Conservation (phyloP, 2,888 invertebrate species). For the Galeopsomyia nigrocyanea region DNA sequence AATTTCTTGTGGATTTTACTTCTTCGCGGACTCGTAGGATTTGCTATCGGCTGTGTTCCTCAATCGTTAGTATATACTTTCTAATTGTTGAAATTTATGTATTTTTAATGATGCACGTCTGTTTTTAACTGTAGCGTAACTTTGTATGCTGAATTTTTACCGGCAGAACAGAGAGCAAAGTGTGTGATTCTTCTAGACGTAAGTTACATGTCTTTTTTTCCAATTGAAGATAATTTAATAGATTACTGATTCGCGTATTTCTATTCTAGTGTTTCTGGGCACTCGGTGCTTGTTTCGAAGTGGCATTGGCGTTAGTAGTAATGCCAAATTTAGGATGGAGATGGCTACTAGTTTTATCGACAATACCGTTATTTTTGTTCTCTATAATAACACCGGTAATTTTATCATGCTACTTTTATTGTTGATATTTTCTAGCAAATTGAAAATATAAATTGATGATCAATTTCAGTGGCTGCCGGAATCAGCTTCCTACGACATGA, state of each 20-base stretch:
- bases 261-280: slow-evolving; percentile 91
- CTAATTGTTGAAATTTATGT: background rate
- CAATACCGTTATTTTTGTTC: slow-evolving; percentile 88
- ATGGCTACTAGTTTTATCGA: slow-evolving; percentile 92
- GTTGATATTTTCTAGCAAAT: background rate
- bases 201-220: slow-evolving; percentile 68
- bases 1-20: slow-evolving; percentile 92
- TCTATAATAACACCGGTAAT: slow-evolving; percentile 84
- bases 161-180: slow-evolving; percentile 92
- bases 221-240: no score
- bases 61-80: slow-evolving; percentile 86
- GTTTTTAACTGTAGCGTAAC: slow-evolving; percentile 80
- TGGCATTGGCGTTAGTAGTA: slow-evolving; percentile 87
- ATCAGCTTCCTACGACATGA: slow-evolving; percentile 90
- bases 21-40: slow-evolving; percentile 92
- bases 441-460: background rate
- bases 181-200: slow-evolving; percentile 96
- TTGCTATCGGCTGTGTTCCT: slow-evolving; percentile 96
- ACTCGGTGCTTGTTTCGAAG: slow-evolving; percentile 93
- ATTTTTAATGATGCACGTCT: slow-evolving; percentile 42
- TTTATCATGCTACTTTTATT: slow-evolving; percentile 50
- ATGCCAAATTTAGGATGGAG: slow-evolving; percentile 95
- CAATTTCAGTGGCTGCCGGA: slow-evolving; percentile 89
- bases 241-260: slow-evolving; percentile 11
- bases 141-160: slow-evolving; percentile 95